Evolutionary conservation across 2,888 invertebrate genomes (phyloP), one percentile per base, ranked within the genome.

Genomic region (Malthinus seriepunctatus): DNA sequence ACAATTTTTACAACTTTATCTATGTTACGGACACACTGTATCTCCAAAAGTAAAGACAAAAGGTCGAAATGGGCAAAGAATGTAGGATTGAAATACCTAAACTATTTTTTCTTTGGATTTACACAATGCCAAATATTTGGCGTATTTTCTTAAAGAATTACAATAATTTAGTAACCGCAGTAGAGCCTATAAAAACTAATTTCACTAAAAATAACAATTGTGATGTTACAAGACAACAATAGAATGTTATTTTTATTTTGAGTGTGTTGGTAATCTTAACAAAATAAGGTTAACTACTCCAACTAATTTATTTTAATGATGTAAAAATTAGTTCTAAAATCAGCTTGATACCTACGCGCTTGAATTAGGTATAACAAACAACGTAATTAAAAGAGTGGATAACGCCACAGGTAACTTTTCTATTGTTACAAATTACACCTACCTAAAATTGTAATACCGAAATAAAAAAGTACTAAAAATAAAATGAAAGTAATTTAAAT

Each of bases 171-270:
- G 32, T 47, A 49, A n/a, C 44, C 49, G 48, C 48, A 46, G 47
- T 54, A 49, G 38, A 50, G 58, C 50, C 53, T 53, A n/a, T n/a
- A 55, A 55, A 60, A 23, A 60, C 55, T 54, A 55, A 59, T 51
- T 59, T 59, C 37, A 14, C 51, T 55, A 55, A 60, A 50, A 60
- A 59, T 59, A 59, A 23, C 23, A 2, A 51, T 50, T 51, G 37
- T 31, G 37, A 32, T 34, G 50, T 51, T 39, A 50, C 50, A 48
- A 37, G 33, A 44, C 51, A 56, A 60, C 60, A 60, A 60, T 60
- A 56, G 56, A 48, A 35, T 32, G 51, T 52, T 56, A 52, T 60
- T 60, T 60, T 60, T 60, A 56, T 56, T 51, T 60, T 31, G 23
- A 23, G 34, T 14, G 33, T 35, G 55, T 32, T 45, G 38, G 39